These are phyloP conservation scores for Melipona quadrifasciata DNA, from an alignment of 1,140 invertebrate species.

Conservation along the genomic window DNA sequence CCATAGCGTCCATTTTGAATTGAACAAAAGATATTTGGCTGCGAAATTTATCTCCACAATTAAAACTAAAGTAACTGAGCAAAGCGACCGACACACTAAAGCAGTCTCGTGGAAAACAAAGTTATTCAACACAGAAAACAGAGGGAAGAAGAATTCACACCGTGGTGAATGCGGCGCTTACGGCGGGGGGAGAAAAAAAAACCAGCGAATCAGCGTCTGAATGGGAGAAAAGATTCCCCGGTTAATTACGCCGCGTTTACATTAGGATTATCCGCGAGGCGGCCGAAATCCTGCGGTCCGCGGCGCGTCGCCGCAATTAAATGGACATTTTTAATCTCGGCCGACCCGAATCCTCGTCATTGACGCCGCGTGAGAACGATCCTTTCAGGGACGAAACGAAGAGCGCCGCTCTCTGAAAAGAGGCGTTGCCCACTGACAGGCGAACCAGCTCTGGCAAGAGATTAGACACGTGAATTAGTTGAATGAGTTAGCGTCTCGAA, in stretches of 20 bases:
- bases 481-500: background rate
- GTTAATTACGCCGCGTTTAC: background rate
- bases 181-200: background rate
- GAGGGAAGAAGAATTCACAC: too few relatives aligned
- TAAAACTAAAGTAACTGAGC: too few relatives aligned
- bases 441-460: too few relatives aligned
- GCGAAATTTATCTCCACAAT: too few relatives aligned
- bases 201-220: too few relatives aligned
- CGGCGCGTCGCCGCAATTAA: slow-evolving; percentile 4
- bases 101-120: too few relatives aligned
- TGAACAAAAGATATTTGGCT: too few relatives aligned
- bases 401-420: background rate
- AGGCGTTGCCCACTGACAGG: background rate
- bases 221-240: background rate
- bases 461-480: background rate
- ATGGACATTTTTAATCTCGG: slow-evolving; percentile 16
- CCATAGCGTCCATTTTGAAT: too few relatives aligned
- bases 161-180: background rate
- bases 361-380: background rate
- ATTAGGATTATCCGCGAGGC: background rate
- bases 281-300: background rate
- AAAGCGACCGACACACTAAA: too few relatives aligned
- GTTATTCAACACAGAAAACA: too few relatives aligned
- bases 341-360: background rate
- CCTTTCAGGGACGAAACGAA: background rate